Evolutionary conservation across 2,888 invertebrate genomes (phyloP), one percentile per base, ranked within the genome.

Genomic region (Acleris cristana): DNA sequence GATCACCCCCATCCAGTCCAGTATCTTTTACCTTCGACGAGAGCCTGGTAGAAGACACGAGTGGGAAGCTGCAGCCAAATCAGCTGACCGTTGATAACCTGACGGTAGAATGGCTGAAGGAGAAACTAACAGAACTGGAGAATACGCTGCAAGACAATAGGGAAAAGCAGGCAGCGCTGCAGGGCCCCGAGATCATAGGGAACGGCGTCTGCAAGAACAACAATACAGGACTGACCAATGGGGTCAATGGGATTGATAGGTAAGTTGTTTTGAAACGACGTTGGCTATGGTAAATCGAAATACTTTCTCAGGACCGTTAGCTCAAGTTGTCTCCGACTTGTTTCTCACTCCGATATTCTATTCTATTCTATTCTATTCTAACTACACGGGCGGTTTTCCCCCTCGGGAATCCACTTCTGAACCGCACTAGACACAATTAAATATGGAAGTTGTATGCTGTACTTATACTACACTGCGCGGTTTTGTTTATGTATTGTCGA

Each of bases 41-140:
- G 78, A 96, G 96, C 75, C 94, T 98, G 69, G 96, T 98, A 45
- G 97, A 98, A 79, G 97, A 98, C 78, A 97, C 97, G 62, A 96
- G 96, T 60, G 98, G 98, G 10, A 97, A 96, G 85, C 93, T 98
- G 59, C 94, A 96, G 77, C 96, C 97, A n/a, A 97, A 97, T 89
- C 96, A 96, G 81, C 85, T 99, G 72, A 97, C 98, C 0, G 97
- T 98, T 0, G 98, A 99, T 86, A 98, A 98, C 86, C 94, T 98
- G 40, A 99, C 98, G 0, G 96, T 97, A 49, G 98, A 98, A 79
- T 97, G 97, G 96, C 88, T 99, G 65, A 95, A 97, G 77, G 96
- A 95, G 72, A 96, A 96, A 80, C 89, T 97, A 64, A 94, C 93
- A 18, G 97, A 98, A 75, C 85, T 98, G 71, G 98, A 98, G 85